phyloP scores from a whole-genome alignment of 2,888 invertebrate species.

The Myopa testacea region DNA sequence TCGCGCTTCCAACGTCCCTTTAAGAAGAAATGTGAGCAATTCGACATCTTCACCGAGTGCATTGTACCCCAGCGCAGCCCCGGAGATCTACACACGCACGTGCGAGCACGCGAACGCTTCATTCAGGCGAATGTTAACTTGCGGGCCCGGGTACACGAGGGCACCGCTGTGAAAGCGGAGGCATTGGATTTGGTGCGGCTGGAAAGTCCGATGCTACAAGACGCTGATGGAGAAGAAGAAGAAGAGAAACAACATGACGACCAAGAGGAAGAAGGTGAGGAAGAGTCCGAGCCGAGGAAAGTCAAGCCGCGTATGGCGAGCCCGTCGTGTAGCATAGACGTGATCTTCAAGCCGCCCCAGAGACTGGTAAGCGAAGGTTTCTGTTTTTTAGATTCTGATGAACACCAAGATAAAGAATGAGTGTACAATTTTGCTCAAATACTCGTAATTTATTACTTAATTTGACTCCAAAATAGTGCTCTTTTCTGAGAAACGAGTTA shows the following conservation, averaged over 20 bases:
- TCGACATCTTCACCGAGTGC: slow-evolving; percentile 55
- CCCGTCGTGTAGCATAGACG: slow-evolving; percentile 56
- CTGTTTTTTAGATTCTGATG: neutral
- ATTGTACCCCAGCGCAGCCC: slow-evolving; percentile 56
- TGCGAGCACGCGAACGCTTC: slow-evolving; percentile 55
- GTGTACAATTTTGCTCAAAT: neutral
- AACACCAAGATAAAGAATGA: neutral
- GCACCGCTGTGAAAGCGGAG: slow-evolving; percentile 41
- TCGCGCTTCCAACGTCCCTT: slow-evolving; percentile 54
- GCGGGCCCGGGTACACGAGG: slow-evolving; percentile 54
- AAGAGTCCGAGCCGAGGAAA: slow-evolving; percentile 28
- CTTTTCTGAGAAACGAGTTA: neutral
- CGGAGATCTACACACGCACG: slow-evolving; percentile 53
- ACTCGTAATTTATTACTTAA: neutral
- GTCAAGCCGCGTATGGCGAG: slow-evolving; percentile 56
- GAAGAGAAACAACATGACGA: slow-evolving; percentile 41
- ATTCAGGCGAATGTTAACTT: slow-evolving; percentile 48
- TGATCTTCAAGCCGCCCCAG: slow-evolving; percentile 57
- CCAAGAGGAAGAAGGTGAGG: slow-evolving; percentile 48
- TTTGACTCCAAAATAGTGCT: neutral
- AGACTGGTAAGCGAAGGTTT: slow-evolving; percentile 56
- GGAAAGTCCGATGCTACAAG: slow-evolving; percentile 53
- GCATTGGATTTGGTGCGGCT: slow-evolving; percentile 52
- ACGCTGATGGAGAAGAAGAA: slow-evolving; percentile 47
- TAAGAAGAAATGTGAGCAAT: slow-evolving; percentile 52